phyloP scores from a whole-genome alignment of 1,140 invertebrate genomes.

The Aphelenchoides besseyi region DNA sequence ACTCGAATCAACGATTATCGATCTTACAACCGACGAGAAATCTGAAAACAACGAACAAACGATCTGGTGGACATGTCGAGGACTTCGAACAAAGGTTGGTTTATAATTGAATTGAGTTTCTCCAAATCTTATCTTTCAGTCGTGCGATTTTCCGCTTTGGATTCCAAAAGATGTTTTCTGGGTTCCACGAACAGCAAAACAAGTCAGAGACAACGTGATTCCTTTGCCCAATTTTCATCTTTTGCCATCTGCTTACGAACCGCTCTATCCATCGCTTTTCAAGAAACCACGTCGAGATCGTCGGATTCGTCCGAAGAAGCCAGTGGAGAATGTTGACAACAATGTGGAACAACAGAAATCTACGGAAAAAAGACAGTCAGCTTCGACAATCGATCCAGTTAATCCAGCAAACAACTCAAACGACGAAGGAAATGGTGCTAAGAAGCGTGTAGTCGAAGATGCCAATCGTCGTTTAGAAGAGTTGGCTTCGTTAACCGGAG shows the following conservation, averaged over 20 bases:
- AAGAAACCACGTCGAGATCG: not conserved
- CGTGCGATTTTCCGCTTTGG: conserved; percentile 47
- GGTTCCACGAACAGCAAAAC: conserved; percentile 38
- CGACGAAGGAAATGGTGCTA: too few relatives aligned
- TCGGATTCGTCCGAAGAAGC: not conserved
- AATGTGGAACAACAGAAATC: too few relatives aligned
- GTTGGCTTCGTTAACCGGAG: too few relatives aligned
- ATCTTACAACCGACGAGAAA: conserved; percentile 25
- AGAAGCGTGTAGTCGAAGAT: too few relatives aligned
- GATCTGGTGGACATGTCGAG: conserved; percentile 50
- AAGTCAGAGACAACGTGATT: conserved; percentile 33
- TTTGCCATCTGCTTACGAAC: conserved; percentile 33
- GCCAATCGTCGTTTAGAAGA: too few relatives aligned
- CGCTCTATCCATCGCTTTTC: conserved; percentile 46
- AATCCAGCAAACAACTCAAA: not conserved
- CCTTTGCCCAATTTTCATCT: conserved; percentile 48
- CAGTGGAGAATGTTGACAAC: not conserved
- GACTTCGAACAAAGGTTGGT: conserved; percentile 41
- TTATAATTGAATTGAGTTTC: conserved; percentile 1
- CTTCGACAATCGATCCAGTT: not conserved
- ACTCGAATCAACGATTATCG: conserved; percentile 34
- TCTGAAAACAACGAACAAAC: conserved; percentile 9
- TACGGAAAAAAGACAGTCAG: too few relatives aligned
- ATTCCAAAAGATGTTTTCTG: conserved; percentile 50
- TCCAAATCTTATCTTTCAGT: conserved; percentile 23